Conservation (phyloP, 2,797 vertebrate genomes). For the Urosaurus nigricauda region DNA sequence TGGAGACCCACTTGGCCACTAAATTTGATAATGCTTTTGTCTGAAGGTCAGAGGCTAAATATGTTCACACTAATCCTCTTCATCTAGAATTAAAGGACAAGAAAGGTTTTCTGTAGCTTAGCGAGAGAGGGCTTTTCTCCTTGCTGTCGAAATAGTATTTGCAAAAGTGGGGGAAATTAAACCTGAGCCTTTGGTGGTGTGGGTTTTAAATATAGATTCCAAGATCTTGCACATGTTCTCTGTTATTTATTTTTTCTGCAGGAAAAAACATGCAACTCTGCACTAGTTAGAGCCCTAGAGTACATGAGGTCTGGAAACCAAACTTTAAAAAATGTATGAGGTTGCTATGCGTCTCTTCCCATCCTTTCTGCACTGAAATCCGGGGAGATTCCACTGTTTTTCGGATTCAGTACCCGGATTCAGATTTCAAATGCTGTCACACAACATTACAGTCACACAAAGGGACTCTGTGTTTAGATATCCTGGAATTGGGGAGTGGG, state of each 20-base stretch:
- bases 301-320: neutral
- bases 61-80: constrained; percentile 91
- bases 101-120: constrained; percentile 87
- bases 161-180: constrained; percentile 86
- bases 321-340: neutral
- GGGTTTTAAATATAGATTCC: neutral
- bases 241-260: neutral
- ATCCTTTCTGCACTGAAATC: constrained; percentile 23
- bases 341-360: neutral
- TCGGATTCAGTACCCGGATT: constrained; percentile 63
- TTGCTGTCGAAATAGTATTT: constrained; percentile 85
- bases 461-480: constrained; percentile 66
- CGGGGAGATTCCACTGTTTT: constrained; percentile 67
- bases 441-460: constrained; percentile 77
- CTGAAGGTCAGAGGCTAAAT: constrained; percentile 91
- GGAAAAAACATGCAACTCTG: neutral
- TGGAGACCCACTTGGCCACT: constrained; percentile 86
- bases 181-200: constrained; percentile 59
- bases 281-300: neutral
- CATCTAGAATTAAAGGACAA: constrained; percentile 92
- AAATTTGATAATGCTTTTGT: constrained; percentile 93
- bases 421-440: constrained; percentile 74
- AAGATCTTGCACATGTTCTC: neutral
- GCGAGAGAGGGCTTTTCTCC: constrained; percentile 80
- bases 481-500: constrained; percentile 29